phyloP scores from a whole-genome alignment of 1,140 invertebrate genomes.

The Trichonephila clavipes region DNA sequence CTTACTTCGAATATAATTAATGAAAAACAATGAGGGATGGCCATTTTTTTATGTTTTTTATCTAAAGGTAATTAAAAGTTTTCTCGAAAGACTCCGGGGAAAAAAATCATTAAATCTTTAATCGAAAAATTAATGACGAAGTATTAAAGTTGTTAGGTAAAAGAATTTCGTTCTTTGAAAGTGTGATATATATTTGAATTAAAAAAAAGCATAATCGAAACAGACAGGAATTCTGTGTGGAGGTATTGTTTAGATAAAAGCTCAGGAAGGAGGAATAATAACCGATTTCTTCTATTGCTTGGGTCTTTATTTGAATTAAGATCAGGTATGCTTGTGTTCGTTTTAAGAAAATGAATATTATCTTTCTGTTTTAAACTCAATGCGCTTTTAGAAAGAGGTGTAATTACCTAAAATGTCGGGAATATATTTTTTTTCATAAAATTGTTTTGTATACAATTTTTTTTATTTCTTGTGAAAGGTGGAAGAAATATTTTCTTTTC shows the following conservation, averaged over 20 bases:
- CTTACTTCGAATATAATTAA: conserved; percentile 58
- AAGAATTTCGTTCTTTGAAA: conserved; percentile 11
- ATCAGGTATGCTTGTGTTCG: no score
- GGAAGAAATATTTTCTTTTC: no score
- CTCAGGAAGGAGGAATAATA: background rate
- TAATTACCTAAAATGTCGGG: no score
- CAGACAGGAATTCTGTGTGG: background rate
- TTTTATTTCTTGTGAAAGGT: no score
- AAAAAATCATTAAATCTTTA: conserved; percentile 55
- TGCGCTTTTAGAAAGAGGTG: no score
- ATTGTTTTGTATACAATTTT: no score
- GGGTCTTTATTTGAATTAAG: no score
- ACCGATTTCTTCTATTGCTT: no score
- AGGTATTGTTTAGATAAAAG: background rate
- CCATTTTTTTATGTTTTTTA: conserved; percentile 16
- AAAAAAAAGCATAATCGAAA: background rate
- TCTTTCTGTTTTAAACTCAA: no score
- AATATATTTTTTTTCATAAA: no score
- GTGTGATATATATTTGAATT: background rate
- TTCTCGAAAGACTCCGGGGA: background rate
- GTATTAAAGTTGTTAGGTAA: conserved; percentile 27
- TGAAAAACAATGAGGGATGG: conserved; percentile 26
- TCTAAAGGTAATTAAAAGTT: conserved; percentile 55
- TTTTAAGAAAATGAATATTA: no score
- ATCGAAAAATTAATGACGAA: conserved; percentile 61